A percentile compares a stretch with the other conserved stretches of the same genome.
phyloP scores from a whole-genome alignment of 2,888 invertebrate genomes.

The Brachypterus glaber region DNA sequence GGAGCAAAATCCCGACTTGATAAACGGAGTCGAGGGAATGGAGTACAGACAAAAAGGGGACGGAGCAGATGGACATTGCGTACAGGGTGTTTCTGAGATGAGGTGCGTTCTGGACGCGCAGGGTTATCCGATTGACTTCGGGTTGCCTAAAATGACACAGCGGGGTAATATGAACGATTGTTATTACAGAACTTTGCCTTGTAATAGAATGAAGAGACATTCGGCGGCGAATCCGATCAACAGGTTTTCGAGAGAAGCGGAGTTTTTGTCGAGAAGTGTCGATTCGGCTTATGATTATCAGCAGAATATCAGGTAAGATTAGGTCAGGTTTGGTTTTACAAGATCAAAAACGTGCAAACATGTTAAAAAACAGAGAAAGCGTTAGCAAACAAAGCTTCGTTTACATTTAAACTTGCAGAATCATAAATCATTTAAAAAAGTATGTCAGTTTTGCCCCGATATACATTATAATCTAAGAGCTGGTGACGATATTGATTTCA shows the following conservation, averaged over 20 bases:
- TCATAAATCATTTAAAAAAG: too few relatives aligned
- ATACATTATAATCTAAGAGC: too few relatives aligned
- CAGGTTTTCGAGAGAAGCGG: slow-evolving; percentile 54
- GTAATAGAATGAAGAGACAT: slow-evolving; percentile 52
- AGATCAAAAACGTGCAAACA: too few relatives aligned
- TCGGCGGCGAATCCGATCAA: slow-evolving; percentile 45
- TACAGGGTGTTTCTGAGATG: slow-evolving; percentile 2
- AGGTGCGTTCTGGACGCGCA: slow-evolving; percentile 67
- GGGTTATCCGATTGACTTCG: slow-evolving; percentile 64
- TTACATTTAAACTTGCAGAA: too few relatives aligned
- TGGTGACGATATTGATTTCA: too few relatives aligned
- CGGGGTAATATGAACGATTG: slow-evolving; percentile 23
- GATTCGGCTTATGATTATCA: slow-evolving; percentile 45
- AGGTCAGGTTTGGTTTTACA: too few relatives aligned
- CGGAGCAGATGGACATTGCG: slow-evolving; percentile 13
- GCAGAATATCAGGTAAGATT: slow-evolving; percentile 44
- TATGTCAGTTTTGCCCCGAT: too few relatives aligned
- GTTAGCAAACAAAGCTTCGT: too few relatives aligned
- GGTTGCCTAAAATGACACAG: slow-evolving; percentile 54
- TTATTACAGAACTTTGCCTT: slow-evolving; percentile 63
- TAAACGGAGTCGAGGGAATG: slow-evolving; percentile 61
- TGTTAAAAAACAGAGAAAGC: too few relatives aligned
- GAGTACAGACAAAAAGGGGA: slow-evolving; percentile 36
- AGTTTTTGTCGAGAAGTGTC: slow-evolving; percentile 48
- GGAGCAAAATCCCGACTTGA: slow-evolving; percentile 69